Evolutionary conservation across 1,140 invertebrate species (phyloP).

Genomic region (Aricia agestis): DNA sequence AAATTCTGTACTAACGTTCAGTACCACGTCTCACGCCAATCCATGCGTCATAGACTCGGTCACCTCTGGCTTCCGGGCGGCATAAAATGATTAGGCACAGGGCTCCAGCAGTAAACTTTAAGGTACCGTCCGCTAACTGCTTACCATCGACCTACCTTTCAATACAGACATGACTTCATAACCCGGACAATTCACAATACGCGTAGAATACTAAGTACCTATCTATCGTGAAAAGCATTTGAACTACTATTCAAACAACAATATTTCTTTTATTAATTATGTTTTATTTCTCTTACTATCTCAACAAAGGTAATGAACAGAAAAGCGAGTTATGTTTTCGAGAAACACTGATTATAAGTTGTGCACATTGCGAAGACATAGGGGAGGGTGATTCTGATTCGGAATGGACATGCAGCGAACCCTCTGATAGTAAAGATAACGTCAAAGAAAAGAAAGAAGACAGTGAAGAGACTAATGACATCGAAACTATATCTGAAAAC

Average conservation of each 20-base stretch:
- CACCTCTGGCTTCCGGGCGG: too few species aligned
- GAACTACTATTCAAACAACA: neutral
- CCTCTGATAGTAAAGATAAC: constrained; percentile 32
- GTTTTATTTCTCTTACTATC: neutral
- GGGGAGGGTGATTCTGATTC: constrained; percentile 48
- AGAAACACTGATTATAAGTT: constrained; percentile 67
- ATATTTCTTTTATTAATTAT: neutral
- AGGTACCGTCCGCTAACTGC: too few species aligned
- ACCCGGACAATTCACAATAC: too few species aligned
- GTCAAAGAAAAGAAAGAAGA: constrained; percentile 31
- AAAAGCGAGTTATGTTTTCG: constrained; percentile 64
- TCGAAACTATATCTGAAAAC: constrained; percentile 27
- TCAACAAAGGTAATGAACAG: constrained; percentile 49
- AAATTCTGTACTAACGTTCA: too few species aligned
- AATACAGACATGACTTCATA: too few species aligned
- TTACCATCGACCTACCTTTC: too few species aligned
- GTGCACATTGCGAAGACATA: constrained; percentile 47
- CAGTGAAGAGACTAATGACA: constrained; percentile 29
- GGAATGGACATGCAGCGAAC: constrained; percentile 48
- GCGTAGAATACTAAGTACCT: too few species aligned
- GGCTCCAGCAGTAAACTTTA: too few species aligned
- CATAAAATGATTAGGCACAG: too few species aligned
- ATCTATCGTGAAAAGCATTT: too few species aligned
- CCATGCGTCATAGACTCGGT: too few species aligned
- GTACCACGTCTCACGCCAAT: too few species aligned